Evolutionary conservation across 2,888 invertebrate genomes (phyloP).

Genomic region (Pemphredon lugubris): DNA sequence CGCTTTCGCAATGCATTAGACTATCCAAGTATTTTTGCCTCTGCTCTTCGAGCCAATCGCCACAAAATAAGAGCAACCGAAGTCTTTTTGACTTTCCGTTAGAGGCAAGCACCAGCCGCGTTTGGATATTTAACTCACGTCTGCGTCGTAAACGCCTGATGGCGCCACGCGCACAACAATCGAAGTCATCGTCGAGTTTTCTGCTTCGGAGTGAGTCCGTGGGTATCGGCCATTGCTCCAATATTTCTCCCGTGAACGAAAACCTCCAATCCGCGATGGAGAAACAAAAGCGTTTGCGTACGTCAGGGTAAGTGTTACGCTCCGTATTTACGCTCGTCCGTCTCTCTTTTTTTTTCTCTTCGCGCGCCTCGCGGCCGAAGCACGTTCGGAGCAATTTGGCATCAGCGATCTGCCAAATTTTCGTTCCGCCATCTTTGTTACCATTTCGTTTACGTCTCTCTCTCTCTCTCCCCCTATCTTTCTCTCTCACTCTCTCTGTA

Average conservation of each 20-base stretch:
- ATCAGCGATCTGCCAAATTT: conserved; percentile 64
- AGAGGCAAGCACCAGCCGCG: conserved; percentile 47
- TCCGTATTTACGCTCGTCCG: conserved; percentile 6
- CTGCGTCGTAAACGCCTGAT: conserved; percentile 52
- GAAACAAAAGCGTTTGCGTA: conserved; percentile 32
- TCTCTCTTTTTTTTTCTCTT: background rate
- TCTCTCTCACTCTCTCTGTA: conserved; percentile 64
- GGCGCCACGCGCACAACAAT: conserved; percentile 65
- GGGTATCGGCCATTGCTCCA: conserved; percentile 73
- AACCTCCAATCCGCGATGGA: conserved; percentile 39
- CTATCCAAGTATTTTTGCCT: too few species aligned
- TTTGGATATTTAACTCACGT: conserved; percentile 33
- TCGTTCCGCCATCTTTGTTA: conserved; percentile 76
- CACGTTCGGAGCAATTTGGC: conserved; percentile 21
- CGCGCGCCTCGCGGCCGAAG: too few species aligned
- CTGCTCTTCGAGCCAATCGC: too few species aligned
- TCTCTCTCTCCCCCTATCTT: conserved; percentile 62
- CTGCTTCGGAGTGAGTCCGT: conserved; percentile 70
- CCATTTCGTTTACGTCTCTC: conserved; percentile 66
- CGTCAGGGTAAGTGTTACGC: conserved; percentile 46
- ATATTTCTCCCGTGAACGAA: conserved; percentile 61
- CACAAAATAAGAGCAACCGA: background rate
- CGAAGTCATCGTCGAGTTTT: conserved; percentile 64
- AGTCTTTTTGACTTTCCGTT: conserved; percentile 17
- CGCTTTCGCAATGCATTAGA: too few species aligned